phyloP scores from a whole-genome alignment of 2,113 vertebrate genomes.

The Gambusia affinis region DNA sequence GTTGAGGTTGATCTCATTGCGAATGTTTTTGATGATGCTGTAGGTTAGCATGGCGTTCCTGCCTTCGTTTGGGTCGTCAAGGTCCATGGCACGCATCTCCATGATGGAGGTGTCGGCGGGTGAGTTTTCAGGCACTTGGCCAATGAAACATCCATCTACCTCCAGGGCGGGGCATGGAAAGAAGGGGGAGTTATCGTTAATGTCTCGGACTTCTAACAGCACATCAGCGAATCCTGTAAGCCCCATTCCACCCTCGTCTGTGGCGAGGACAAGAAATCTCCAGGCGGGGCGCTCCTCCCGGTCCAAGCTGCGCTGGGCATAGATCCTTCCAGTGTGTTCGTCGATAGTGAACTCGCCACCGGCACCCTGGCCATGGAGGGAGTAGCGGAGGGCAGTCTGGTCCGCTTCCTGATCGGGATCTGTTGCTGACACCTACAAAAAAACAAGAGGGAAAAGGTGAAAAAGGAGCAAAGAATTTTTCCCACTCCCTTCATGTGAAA shows the following conservation, averaged over 20 bases:
- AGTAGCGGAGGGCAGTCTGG: conserved; percentile 84
- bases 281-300: conserved; percentile 82
- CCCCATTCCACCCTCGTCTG: conserved; percentile 85
- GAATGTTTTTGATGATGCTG: conserved; percentile 86
- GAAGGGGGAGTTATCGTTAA: conserved; percentile 86
- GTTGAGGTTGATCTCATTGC: conserved; percentile 88
- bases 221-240: conserved; percentile 91
- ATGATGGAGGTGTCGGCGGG: conserved; percentile 86
- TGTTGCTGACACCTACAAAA: conserved; percentile 84
- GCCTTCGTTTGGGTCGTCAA: conserved; percentile 85
- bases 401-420: conserved; percentile 88
- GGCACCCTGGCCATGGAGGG: conserved; percentile 87
- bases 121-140: conserved; percentile 84
- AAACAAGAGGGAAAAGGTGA: neutral
- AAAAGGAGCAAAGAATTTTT: neutral
- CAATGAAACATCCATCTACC: conserved; percentile 82
- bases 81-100: conserved; percentile 88
- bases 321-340: conserved; percentile 82
- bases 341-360: conserved; percentile 85
- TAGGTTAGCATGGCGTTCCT: conserved; percentile 85
- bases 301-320: conserved; percentile 80
- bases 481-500: too few species aligned
- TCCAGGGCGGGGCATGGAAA: conserved; percentile 83
- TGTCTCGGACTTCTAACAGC: conserved; percentile 84
- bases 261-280: conserved; percentile 88